phyloP scores from a whole-genome alignment of 1,140 invertebrate species.

The Melitaea cinxia region DNA sequence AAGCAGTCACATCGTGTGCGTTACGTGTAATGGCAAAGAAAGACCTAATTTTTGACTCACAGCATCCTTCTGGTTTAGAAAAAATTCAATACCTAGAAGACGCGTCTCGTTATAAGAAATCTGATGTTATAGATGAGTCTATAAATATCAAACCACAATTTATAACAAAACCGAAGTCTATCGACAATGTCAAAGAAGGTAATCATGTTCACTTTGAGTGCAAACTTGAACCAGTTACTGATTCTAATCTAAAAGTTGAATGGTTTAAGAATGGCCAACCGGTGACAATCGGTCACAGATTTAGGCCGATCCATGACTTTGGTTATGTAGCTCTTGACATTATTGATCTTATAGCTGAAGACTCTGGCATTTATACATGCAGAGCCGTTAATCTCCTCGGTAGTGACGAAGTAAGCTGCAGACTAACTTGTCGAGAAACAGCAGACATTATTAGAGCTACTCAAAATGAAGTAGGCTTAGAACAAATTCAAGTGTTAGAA shows the following conservation, averaged over 20 bases:
- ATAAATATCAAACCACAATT: conserved; percentile 92
- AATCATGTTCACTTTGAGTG: conserved; percentile 98
- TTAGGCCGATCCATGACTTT: conserved; percentile 97
- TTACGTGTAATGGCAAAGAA: conserved; percentile 94
- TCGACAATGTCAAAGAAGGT: conserved; percentile 93
- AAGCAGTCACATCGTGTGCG: conserved; percentile 96
- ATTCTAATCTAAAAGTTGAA: conserved; percentile 95
- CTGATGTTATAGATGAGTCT: conserved; percentile 91
- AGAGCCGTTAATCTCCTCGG: conserved; percentile 94
- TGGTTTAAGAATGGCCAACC: conserved; percentile 96
- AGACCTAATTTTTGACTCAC: conserved; percentile 91
- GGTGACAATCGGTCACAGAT: conserved; percentile 93
- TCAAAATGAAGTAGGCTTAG: conserved; percentile 91
- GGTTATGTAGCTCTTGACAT: conserved; percentile 97
- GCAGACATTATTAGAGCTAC: conserved; percentile 91
- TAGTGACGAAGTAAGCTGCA: conserved; percentile 91
- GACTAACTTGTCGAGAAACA: conserved; percentile 86
- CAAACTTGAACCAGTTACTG: conserved; percentile 97
- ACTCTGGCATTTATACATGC: conserved; percentile 96
- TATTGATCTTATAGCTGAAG: conserved; percentile 95
- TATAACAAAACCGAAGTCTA: conserved; percentile 92
- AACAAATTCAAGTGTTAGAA: conserved; percentile 94
- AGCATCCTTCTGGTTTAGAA: conserved; percentile 93
- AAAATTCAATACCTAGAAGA: conserved; percentile 96
- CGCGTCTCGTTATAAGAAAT: conserved; percentile 91